Base-by-base conservation (phyloP, 2,113 vertebrate genomes). In the Megaceryle maxima region DNA sequence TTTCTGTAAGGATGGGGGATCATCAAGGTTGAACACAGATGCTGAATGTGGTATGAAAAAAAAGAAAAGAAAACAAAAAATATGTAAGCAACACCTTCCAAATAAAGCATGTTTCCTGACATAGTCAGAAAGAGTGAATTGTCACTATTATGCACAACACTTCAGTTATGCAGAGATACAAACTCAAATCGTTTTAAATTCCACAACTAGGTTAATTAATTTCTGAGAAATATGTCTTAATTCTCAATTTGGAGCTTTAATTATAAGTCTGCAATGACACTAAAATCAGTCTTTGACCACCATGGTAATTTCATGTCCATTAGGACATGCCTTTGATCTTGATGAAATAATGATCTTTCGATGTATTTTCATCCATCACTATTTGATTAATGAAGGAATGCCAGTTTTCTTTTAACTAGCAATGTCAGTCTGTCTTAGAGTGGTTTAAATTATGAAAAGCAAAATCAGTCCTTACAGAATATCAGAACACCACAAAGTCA, bases 221-320 rank as follows among this genome's bases (percentile, higher is more conserved):
- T 76, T 59, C 48, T 90, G 92, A 70, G 85, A 91, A 33, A 93
- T 86, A 84, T 46, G 19, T 56, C 41, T 93, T 92, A 72, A 60
- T 91, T 96, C 51, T 94, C 46, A 93, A 55, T 78, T 93, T 63
- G 53, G 33, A 57, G 6, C 46, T 97, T 97, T 93, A 97, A 92
- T 97, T 96, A 82, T 74, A 96, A 88, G 84, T 72, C 35, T 77
- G 10, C 37, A 70, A 77, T 92, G 91, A 94, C 80, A 85, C 60
- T 92, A 94, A 93, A 95, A 96, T 95, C 83, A 76, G 84, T 97
- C 89, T 83, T 84, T 94, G 59, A 87, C 73, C 85, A 92, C 72
- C 33, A 37, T 24, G 59, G 64, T 90, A 95, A 87, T 83, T 95
- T 96, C 82, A 60, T 51, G 69, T 74, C 86, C 94, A 85, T 91